Evolutionary conservation across 2,797 vertebrate genomes (phyloP).

Genomic region (Semotilus atromaculatus): DNA sequence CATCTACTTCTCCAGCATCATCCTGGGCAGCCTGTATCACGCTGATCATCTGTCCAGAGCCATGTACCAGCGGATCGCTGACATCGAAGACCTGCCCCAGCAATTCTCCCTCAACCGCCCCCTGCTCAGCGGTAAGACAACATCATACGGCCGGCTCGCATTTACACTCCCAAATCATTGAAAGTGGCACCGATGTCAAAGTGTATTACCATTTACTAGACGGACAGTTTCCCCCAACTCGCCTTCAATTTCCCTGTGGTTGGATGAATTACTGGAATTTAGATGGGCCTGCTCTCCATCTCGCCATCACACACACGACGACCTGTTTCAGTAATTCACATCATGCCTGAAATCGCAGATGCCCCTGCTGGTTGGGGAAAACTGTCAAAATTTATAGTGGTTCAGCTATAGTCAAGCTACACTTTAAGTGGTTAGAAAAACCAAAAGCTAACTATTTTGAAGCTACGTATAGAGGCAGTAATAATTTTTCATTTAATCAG

Average conservation of each 20-base stretch:
- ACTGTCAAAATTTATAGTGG: not conserved
- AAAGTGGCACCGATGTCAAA: slow-evolving; percentile 11
- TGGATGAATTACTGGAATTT: slow-evolving; percentile 27
- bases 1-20: slow-evolving; percentile 97
- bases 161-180: slow-evolving; percentile 12
- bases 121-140: slow-evolving; percentile 88
- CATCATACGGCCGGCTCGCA: not conserved
- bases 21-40: slow-evolving; percentile 95
- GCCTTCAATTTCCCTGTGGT: slow-evolving; percentile 3
- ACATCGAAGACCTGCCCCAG: slow-evolving; percentile 90
- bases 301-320: not conserved
- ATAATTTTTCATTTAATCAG: no score
- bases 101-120: slow-evolving; percentile 94
- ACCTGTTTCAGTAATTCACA: slow-evolving; percentile 19
- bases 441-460: not conserved
- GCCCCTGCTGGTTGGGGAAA: not conserved
- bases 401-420: not conserved
- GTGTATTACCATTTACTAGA: slow-evolving; percentile 15
- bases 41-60: slow-evolving; percentile 96
- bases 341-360: not conserved
- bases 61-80: slow-evolving; percentile 95
- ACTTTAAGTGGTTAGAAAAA: not conserved
- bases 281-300: not conserved
- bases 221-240: not conserved
- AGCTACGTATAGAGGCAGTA: not conserved